Percentiles rank a stretch among this genome's conserved stretches.
Evolutionary conservation across 2,888 invertebrate genomes (phyloP).

Genomic region (Notodonta dromedarius): DNA sequence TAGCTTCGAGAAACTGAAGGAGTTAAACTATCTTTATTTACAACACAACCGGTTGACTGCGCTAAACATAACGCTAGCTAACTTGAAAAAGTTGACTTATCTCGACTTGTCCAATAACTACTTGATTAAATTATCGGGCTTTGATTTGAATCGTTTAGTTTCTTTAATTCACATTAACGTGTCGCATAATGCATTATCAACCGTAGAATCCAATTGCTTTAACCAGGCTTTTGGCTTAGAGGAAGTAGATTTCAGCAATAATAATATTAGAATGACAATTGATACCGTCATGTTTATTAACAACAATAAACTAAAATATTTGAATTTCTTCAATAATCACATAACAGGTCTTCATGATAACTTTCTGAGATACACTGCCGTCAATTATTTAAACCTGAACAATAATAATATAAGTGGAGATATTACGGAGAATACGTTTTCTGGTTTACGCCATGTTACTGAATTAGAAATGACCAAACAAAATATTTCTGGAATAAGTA

Average conservation of each 20-base stretch:
- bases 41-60: conserved; percentile 53
- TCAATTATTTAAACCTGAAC: conserved; percentile 58
- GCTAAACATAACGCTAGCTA: conserved; percentile 58
- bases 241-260: conserved; percentile 61
- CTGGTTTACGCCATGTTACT: conserved; percentile 53
- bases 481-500: conserved; percentile 49
- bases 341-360: conserved; percentile 56
- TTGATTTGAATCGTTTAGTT: conserved; percentile 57
- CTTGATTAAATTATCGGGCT: conserved; percentile 51
- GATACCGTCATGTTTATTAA: conserved; percentile 59
- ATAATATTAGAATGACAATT: conserved; percentile 54
- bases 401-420: conserved; percentile 57
- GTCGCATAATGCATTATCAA: conserved; percentile 60
- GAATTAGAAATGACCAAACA: conserved; percentile 56
- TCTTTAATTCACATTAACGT: conserved; percentile 58
- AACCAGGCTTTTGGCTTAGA: conserved; percentile 52
- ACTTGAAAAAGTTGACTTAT: conserved; percentile 50
- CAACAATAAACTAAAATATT: conserved; percentile 51
- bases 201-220: conserved; percentile 63
- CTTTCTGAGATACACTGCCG: conserved; percentile 50
- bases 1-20: conserved; percentile 50
- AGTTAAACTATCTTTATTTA: conserved; percentile 49
- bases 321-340: conserved; percentile 60
- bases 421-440: conserved; percentile 55
- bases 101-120: conserved; percentile 62